Conservation (phyloP, 1,140 invertebrate genomes). For the Ceratina australensis region DNA sequence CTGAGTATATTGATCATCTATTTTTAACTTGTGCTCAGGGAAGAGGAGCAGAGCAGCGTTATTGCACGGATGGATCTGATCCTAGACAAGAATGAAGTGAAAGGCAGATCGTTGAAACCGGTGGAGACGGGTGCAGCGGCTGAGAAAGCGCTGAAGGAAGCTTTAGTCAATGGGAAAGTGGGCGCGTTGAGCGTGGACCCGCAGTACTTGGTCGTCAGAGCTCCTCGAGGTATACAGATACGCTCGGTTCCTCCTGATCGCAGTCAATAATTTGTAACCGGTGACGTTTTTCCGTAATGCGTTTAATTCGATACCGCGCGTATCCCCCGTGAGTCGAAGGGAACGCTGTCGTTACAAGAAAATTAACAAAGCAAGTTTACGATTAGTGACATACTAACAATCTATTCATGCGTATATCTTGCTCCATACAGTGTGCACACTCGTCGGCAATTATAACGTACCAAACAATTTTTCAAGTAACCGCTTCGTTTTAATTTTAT, state of each 20-base stretch:
- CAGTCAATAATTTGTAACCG: background rate
- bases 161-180: constrained; percentile 85
- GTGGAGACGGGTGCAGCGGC: constrained; percentile 75
- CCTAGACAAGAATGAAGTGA: constrained; percentile 84
- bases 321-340: background rate
- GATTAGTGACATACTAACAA: constrained; percentile 4
- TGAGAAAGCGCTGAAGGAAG: constrained; percentile 83
- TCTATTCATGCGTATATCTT: constrained; percentile 2
- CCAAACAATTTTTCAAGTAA: background rate
- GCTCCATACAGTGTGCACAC: background rate
- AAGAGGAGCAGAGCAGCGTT: constrained; percentile 81
- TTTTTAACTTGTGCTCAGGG: constrained; percentile 25
- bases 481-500: background rate
- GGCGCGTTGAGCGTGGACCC: constrained; percentile 90
- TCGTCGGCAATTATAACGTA: background rate
- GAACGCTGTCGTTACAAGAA: constrained; percentile 17
- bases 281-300: constrained; percentile 5
- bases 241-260: background rate
- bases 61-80: constrained; percentile 84
- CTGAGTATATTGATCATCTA: background rate
- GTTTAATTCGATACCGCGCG: constrained; percentile 25
- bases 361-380: constrained; percentile 24
- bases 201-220: constrained; percentile 85
- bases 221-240: constrained; percentile 75
- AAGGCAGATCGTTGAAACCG: constrained; percentile 79